Evolutionary conservation across 2,797 vertebrate genomes (phyloP), one percentile per base, ranked within the genome.

Genomic region (Chaetodon trifasciatus): DNA sequence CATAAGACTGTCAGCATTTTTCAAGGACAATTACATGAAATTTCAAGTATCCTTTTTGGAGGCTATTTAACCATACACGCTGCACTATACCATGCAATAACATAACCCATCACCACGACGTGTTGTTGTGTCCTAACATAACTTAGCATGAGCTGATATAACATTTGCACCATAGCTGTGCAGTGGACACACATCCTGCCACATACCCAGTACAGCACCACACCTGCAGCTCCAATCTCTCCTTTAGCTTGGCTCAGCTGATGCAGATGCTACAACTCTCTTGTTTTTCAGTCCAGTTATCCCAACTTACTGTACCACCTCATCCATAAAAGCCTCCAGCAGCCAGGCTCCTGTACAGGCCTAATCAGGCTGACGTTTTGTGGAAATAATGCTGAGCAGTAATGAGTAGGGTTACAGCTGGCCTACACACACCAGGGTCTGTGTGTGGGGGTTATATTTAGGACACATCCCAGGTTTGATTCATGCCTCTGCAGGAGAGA

Each of bases 401-500:
- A 57, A 42, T 21, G 56, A 66, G 66, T 63, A 64, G 70, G 61
- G 24, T 76, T 88, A 52, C 74, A 81, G 70, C 74, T 85, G 87
- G 76, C 60, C 62, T 77, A 58, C 66, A 72, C 70, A 70, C 74
- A 71, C 35, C 24, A 24, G 9, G 44, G 52, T 78, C 56, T 40
- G 62, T 81, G 72, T 73, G 53, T 32, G 79, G 70, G 65, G 47
- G 40, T 82, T 89, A 78, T 81, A 87, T 88, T 86, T 85, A 86
- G 85, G 86, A 75, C 82, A 86, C 67, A 82, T 84, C 67, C 60
- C 19, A 39, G 71, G 70, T 87, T 92, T 90, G 88, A 92, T 88
- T 90, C 79, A 87, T 82, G 81, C 72, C 49, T 81, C 70, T 74
- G 79, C 76, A 80, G 75, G 70, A 88, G 64, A 83, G 75, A 28